Percentiles rank a stretch among this genome's conserved stretches.
These are phyloP conservation scores for Macrocentrus cingulum DNA, from an alignment of 1,140 invertebrate species.

Conservation along the genomic window DNA sequence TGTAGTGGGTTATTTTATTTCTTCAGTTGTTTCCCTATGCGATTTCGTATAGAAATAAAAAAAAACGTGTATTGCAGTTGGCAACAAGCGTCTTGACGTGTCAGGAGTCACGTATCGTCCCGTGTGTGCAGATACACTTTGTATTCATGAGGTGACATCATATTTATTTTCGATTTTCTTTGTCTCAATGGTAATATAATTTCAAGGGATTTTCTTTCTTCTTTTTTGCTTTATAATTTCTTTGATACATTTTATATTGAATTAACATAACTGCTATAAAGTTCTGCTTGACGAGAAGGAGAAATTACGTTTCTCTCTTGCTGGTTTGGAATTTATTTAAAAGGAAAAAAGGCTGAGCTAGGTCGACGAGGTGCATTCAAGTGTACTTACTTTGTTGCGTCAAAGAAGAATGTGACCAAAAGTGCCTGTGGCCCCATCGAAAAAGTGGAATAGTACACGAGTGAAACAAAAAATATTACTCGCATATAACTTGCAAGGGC, in stretches of 20 bases:
- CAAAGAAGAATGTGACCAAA: conserved; percentile 14
- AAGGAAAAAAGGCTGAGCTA: too few species aligned
- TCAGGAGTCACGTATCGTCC: neutral
- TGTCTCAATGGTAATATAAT: neutral
- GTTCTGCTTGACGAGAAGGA: too few species aligned
- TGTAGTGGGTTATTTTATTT: conserved; percentile 26
- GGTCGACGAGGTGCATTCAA: conserved; percentile 13
- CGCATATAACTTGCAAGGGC: neutral
- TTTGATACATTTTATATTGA: neutral
- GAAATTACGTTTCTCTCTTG: too few species aligned
- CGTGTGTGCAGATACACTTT: conserved; percentile 13
- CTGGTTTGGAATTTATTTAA: too few species aligned
- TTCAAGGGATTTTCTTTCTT: neutral
- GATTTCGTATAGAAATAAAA: neutral
- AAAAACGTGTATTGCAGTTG: conserved; percentile 13
- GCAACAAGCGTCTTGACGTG: conserved; percentile 7
- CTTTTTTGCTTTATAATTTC: neutral
- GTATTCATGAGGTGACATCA: conserved; percentile 18
- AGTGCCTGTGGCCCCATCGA: neutral
- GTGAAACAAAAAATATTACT: neutral
- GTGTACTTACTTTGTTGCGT: conserved; percentile 17
- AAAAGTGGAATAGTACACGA: conserved; percentile 9
- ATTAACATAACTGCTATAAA: too few species aligned
- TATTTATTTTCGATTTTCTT: conserved; percentile 16
- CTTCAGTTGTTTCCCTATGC: conserved; percentile 3